phyloP scores from a whole-genome alignment of 2,113 vertebrate genomes.

The Scytalopus superciliaris region DNA sequence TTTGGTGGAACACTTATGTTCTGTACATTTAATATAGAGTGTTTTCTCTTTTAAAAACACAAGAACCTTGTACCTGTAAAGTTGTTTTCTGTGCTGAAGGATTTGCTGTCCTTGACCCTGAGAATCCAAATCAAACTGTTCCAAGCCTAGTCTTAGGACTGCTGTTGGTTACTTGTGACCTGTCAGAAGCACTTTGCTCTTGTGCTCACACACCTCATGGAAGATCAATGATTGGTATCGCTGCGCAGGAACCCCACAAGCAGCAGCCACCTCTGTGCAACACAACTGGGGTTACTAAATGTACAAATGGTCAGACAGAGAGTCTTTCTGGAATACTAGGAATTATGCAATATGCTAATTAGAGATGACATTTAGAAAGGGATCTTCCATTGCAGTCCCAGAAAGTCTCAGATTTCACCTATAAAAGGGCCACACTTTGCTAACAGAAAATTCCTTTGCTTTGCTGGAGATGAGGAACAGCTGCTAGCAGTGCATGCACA shows the following conservation, averaged over 20 bases:
- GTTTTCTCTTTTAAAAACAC: not conserved
- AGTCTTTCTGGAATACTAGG: not conserved
- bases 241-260: not conserved
- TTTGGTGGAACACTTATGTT: not conserved
- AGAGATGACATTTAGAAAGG: conserved; percentile 26
- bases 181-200: not conserved
- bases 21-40: not conserved
- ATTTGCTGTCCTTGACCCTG: not conserved
- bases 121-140: not conserved
- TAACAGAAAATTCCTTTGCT: conserved; percentile 46
- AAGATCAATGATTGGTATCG: not conserved
- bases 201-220: not conserved
- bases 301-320: not conserved
- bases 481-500: not conserved
- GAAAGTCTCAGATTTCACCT: conserved; percentile 15
- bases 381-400: not conserved
- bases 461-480: conserved; percentile 47
- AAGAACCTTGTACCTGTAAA: not conserved
- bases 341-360: not conserved
- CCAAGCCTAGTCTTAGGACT: not conserved
- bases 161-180: not conserved
- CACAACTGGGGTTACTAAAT: not conserved
- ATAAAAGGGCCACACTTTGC: not conserved
- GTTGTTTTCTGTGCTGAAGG: not conserved
- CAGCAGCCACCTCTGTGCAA: not conserved